Conservation (phyloP, 2,113 vertebrate species). For the Aptenodytes forsteri region DNA sequence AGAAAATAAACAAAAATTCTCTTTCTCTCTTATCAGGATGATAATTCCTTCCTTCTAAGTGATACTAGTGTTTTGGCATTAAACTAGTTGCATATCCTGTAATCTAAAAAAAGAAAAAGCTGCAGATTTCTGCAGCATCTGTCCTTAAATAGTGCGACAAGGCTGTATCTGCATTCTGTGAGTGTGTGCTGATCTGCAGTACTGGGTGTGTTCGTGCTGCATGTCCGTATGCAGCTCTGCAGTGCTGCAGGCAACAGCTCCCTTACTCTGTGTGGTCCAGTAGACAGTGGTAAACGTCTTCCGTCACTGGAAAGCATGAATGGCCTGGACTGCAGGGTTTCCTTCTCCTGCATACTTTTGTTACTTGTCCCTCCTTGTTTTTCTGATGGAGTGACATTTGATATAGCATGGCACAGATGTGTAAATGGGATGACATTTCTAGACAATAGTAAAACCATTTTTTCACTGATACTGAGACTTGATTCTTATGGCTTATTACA, state of each 20-base stretch:
- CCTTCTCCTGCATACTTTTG: neutral
- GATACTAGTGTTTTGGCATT: neutral
- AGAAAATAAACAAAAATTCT: neutral
- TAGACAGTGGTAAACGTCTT: neutral
- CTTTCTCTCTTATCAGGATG: neutral
- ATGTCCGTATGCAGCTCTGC: neutral
- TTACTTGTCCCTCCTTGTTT: neutral
- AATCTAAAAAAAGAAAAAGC: neutral
- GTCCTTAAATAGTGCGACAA: neutral
- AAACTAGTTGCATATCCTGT: neutral
- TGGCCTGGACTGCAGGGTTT: neutral
- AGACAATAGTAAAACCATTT: neutral
- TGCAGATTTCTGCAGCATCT: neutral
- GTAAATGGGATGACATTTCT: neutral
- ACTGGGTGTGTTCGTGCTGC: neutral
- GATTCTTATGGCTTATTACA: neutral
- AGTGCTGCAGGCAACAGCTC: neutral
- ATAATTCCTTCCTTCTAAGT: neutral
- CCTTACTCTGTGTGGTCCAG: accelerated
- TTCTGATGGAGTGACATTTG: neutral
- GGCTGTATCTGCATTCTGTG: neutral
- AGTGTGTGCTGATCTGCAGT: neutral
- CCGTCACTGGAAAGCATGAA: neutral
- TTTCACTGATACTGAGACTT: neutral
- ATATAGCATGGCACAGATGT: neutral